phyloP scores from a whole-genome alignment of 1,140 invertebrate species.

The Drosophila ogumai region DNA sequence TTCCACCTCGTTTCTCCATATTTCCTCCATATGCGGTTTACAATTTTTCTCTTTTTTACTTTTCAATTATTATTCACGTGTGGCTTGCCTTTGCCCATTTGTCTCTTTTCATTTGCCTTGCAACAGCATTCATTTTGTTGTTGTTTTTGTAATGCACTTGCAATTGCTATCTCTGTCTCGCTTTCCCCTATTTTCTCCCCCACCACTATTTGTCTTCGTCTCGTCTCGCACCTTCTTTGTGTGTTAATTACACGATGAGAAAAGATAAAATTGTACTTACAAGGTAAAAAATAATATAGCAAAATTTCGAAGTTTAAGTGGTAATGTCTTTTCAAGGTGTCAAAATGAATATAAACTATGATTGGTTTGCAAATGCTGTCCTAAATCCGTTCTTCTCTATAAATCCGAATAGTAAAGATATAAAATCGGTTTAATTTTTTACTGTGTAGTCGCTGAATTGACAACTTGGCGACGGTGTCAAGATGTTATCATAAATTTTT shows the following conservation, averaged over 20 bases:
- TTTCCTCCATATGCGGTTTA: slow-evolving; percentile 34
- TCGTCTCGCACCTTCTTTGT: slow-evolving; percentile 33
- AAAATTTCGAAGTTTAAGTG: background rate
- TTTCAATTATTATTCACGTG: slow-evolving; percentile 64
- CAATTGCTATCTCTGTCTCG: slow-evolving; percentile 24
- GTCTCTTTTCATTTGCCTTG: slow-evolving; percentile 48
- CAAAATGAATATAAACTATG: background rate
- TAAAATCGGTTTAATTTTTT: background rate
- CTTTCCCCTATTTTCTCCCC: background rate
- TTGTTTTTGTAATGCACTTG: slow-evolving; percentile 53
- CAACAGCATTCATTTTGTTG: slow-evolving; percentile 27
- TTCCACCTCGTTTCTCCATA: background rate
- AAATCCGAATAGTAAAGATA: background rate
- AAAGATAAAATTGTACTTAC: background rate
- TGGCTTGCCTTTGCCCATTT: slow-evolving; percentile 43
- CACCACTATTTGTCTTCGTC: slow-evolving; percentile 13
- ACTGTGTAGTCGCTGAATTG: slow-evolving; percentile 5
- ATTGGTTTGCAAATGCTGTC: too few relatives aligned
- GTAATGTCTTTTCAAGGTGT: background rate
- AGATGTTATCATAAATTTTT: slow-evolving; percentile 64
- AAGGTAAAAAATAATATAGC: background rate
- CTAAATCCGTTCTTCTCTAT: background rate
- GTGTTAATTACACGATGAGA: slow-evolving; percentile 8
- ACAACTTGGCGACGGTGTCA: slow-evolving; percentile 46
- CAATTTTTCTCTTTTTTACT: slow-evolving; percentile 34